Evolutionary conservation across 2,797 vertebrate genomes (phyloP).

Genomic region (Brotula barbata): DNA sequence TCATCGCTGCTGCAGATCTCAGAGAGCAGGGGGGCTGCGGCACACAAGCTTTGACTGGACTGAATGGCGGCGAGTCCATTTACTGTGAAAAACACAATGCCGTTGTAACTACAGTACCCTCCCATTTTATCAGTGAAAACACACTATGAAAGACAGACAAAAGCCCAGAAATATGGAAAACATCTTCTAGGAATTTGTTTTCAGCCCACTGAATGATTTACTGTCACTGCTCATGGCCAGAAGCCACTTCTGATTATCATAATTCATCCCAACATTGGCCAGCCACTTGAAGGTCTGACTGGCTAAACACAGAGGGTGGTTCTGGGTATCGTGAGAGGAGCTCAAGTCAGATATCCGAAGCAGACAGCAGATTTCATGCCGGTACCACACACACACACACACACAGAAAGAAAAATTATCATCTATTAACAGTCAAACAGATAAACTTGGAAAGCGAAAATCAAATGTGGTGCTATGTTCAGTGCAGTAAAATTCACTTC

Average conservation of each 20-base stretch:
- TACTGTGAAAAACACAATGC: conserved; percentile 37
- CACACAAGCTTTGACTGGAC: conserved; percentile 13
- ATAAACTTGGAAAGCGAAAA: background rate
- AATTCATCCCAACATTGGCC: conserved; percentile 23
- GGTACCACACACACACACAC: no score
- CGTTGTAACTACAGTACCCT: background rate
- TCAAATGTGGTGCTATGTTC: conserved; percentile 9
- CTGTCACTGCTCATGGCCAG: background rate
- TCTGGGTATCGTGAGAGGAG: background rate
- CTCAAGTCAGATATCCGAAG: conserved; percentile 9
- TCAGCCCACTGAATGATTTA: conserved; percentile 21
- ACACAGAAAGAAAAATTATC: conserved; percentile 1
- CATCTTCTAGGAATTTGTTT: conserved; percentile 28
- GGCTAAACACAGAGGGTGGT: conserved; percentile 1
- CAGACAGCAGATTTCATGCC: conserved; percentile 5
- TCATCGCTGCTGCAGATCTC: conserved; percentile 25
- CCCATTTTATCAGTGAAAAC: conserved; percentile 1
- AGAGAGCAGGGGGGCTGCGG: conserved; percentile 21
- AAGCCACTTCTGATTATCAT: conserved; percentile 21
- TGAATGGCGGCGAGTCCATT: conserved; percentile 24
- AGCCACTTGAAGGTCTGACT: conserved; percentile 13
- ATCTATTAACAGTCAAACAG: background rate
- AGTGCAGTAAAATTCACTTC: conserved; percentile 8
- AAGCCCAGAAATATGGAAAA: conserved; percentile 11
- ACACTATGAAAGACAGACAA: background rate